Conservation (phyloP, 2,888 invertebrate genomes). For the Leucophenga maculata region DNA sequence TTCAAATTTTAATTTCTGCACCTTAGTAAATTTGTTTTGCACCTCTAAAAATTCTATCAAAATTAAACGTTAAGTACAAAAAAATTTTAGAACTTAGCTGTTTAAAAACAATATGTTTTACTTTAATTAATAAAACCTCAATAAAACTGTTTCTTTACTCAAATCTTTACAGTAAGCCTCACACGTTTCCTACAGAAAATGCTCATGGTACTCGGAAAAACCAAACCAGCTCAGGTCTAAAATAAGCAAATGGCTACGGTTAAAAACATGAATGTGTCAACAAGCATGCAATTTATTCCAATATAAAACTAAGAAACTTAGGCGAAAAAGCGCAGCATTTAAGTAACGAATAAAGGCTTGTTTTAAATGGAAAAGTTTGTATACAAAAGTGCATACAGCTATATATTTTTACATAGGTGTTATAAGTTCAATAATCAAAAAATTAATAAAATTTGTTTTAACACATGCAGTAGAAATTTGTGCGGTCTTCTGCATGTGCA, state of each 20-base stretch:
- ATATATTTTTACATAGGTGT: slow-evolving; percentile 6
- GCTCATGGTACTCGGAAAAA: slow-evolving; percentile 82
- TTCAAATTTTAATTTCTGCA: slow-evolving; percentile 1
- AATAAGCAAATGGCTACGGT: slow-evolving; percentile 34
- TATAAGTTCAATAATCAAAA: too few relatives aligned
- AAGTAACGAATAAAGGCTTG: slow-evolving; percentile 1
- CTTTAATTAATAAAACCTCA: not conserved
- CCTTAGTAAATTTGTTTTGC: slow-evolving; percentile 4
- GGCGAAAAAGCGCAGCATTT: slow-evolving; percentile 8
- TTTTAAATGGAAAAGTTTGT: not conserved
- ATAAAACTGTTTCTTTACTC: slow-evolving; percentile 15
- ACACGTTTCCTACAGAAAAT: slow-evolving; percentile 81
- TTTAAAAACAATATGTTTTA: too few relatives aligned
- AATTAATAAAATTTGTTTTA: too few relatives aligned
- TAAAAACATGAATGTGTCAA: slow-evolving; percentile 4
- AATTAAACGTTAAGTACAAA: too few relatives aligned
- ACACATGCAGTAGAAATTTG: too few relatives aligned
- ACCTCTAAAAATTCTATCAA: too few relatives aligned
- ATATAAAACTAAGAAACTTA: slow-evolving; percentile 1
- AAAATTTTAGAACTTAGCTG: not conserved
- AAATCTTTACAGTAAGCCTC: slow-evolving; percentile 74
- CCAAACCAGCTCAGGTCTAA: slow-evolving; percentile 81
- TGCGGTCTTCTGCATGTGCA: too few relatives aligned
- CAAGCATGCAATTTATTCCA: not conserved
- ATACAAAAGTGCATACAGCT: not conserved